phyloP scores from a whole-genome alignment of 2,113 vertebrate genomes.

The Serinus canaria region DNA sequence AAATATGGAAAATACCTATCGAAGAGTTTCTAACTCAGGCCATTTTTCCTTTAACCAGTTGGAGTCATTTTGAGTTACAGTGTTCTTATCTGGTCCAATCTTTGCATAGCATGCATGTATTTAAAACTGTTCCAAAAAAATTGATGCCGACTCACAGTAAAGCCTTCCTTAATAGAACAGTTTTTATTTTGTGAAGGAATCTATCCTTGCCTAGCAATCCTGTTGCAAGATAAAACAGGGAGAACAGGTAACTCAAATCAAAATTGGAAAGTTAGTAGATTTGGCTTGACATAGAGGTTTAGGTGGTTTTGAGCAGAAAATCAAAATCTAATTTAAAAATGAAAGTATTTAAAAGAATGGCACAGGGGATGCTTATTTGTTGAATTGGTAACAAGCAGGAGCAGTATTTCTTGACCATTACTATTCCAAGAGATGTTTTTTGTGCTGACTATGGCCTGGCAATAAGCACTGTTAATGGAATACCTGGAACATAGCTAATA shows the following conservation, averaged over 20 bases:
- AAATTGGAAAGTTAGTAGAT: conserved; percentile 23
- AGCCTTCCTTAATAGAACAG: not conserved
- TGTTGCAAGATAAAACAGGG: not conserved
- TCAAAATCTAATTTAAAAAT: conserved; percentile 52
- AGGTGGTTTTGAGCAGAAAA: conserved; percentile 44
- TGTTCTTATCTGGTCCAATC: not conserved
- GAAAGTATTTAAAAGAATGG: conserved; percentile 35
- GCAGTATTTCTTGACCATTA: not conserved
- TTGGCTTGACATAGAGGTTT: conserved; percentile 31
- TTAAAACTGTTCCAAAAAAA: conserved; percentile 17
- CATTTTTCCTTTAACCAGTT: not conserved
- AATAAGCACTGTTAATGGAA: not conserved
- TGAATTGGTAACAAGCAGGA: conserved; percentile 4
- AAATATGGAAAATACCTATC: not conserved
- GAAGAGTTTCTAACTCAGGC: not conserved
- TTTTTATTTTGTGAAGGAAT: not conserved
- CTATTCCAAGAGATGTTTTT: not conserved
- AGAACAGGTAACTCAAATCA: not conserved
- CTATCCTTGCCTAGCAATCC: not conserved
- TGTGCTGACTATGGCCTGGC: not conserved
- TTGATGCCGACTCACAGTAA: not conserved
- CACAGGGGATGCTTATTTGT: not conserved
- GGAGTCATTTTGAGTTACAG: not conserved
- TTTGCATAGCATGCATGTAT: not conserved
- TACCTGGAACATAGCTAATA: not conserved